Evolutionary conservation across 2,888 invertebrate genomes (phyloP), one percentile per base, ranked within the genome.

Genomic region (Cancer borealis): DNA sequence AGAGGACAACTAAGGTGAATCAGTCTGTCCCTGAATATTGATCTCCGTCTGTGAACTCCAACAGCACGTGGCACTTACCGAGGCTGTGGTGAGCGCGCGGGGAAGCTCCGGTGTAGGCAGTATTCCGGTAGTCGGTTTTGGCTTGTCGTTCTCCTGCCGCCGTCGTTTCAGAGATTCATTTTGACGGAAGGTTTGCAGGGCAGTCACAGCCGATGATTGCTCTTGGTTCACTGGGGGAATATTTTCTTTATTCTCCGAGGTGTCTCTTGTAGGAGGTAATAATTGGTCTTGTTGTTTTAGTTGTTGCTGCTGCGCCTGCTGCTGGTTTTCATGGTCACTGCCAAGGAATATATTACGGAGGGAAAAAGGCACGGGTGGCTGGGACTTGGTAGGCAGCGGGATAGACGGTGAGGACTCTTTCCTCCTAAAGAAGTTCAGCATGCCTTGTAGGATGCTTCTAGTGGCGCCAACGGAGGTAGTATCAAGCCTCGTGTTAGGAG

Each of bases 361-460:
- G 91, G 30, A 26, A 6, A 14, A 39, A 21, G 30, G 66, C 39
- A 46, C 3, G 46, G n/a, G 46, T 17, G 10, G 73, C 12, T 45
- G 91, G 21, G 45, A 39, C 91, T 21, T 6, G n/a, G 91, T 26
- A 30, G n/a, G 14, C 8, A 10, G 4, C 46, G 6, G 46, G 30
- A 45, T 12, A 3, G 49, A 45, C 54, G 54, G 87, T 8, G 49
- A 45, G 21, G 88, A 8, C 1, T 54, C 26, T 17, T 45, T 92
- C 17, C 21, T n/a, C 54, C 30, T 92, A 39, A 92, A 88, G 54
- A 88, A 45, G 54, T 49, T 60, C 21, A 92, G 45, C 21, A 92
- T 45, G 14, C 88, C 92, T 30, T 92, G 88, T 8, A 92, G 39
- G 47, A 92, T 60, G 14, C 10, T 39, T 49, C 17, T 88, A 12